phyloP scores from a whole-genome alignment of 53 echinoderm and acorn worm genomes.

The Echinometra lucunter region DNA sequence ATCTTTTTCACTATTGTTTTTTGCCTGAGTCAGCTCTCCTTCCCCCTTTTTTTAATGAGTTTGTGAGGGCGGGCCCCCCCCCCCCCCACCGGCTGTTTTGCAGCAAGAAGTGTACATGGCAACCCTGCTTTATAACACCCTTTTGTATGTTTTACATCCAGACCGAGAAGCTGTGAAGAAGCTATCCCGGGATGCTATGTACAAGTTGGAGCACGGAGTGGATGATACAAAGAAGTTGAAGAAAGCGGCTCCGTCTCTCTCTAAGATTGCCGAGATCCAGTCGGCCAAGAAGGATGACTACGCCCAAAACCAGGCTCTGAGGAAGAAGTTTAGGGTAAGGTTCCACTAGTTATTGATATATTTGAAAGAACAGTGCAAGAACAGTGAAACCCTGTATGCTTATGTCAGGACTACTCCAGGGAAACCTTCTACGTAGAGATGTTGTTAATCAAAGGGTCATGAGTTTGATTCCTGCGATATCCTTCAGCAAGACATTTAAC shows the following conservation, averaged over 20 bases:
- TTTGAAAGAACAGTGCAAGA: too few species aligned
- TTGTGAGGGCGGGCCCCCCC: background rate
- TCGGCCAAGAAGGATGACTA: constrained; percentile 95
- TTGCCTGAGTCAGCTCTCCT: too few species aligned
- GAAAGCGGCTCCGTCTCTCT: constrained; percentile 83
- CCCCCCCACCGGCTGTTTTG: background rate
- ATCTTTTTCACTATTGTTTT: background rate
- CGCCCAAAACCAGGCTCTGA: constrained; percentile 84
- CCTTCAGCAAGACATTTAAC: too few species aligned
- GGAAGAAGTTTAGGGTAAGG: constrained; percentile 91
- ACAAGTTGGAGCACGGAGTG: constrained; percentile 94
- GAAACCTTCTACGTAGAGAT: too few species aligned
- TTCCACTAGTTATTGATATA: background rate
- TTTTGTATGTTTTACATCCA: constrained; percentile 48
- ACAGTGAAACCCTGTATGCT: too few species aligned
- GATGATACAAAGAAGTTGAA: constrained; percentile 91
- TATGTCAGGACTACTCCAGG: too few species aligned
- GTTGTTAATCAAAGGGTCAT: too few species aligned
- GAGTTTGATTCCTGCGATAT: too few species aligned
- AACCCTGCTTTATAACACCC: background rate
- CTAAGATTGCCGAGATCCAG: constrained; percentile 91
- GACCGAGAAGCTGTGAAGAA: constrained; percentile 94
- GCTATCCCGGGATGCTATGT: constrained; percentile 92
- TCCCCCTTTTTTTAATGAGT: background rate
- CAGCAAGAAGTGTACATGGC: background rate